Conservation (phyloP, 1,140 invertebrate genomes). For the Mesaphorura yosii region DNA sequence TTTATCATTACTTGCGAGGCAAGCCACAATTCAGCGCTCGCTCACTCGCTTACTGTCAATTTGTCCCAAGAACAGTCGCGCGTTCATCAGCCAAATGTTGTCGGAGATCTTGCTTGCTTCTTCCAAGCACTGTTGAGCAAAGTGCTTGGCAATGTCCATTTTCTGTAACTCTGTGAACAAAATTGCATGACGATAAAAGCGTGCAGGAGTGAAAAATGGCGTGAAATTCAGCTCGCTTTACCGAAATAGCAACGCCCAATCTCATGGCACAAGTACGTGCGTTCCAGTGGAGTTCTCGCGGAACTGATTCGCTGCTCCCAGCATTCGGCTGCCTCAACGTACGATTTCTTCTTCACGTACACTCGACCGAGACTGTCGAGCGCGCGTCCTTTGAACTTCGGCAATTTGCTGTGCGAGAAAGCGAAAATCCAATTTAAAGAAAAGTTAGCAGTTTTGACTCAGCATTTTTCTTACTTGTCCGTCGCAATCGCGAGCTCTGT, state of each 20-base stretch:
- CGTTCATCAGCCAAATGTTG: constrained; percentile 30
- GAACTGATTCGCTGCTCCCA: constrained; percentile 24
- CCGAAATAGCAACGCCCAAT: constrained; percentile 29
- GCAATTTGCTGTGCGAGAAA: constrained; percentile 11
- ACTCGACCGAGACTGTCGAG: constrained; percentile 20
- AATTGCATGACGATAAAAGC: not conserved
- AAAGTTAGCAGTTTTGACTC: too few species aligned
- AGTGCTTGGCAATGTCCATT: constrained; percentile 25
- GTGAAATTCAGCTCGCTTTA: not conserved
- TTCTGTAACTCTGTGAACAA: constrained; percentile 17
- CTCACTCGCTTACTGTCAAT: constrained; percentile 19
- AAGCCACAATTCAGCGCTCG: not conserved
- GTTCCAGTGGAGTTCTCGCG: constrained; percentile 23
- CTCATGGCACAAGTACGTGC: constrained; percentile 30
- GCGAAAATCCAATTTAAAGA: not conserved
- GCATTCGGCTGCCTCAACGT: constrained; percentile 26
- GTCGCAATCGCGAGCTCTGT: constrained; percentile 20
- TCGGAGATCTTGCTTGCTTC: constrained; percentile 27
- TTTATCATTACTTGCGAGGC: not conserved
- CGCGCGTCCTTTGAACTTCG: constrained; percentile 20
- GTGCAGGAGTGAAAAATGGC: not conserved
- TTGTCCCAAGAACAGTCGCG: constrained; percentile 26
- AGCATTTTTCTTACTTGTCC: constrained; percentile 11
- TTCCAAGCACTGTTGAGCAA: constrained; percentile 22
- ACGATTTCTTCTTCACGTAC: constrained; percentile 23